These are phyloP conservation scores for Scaptomyza pallida DNA, from an alignment of 1,140 invertebrate species.

Conservation along the genomic window DNA sequence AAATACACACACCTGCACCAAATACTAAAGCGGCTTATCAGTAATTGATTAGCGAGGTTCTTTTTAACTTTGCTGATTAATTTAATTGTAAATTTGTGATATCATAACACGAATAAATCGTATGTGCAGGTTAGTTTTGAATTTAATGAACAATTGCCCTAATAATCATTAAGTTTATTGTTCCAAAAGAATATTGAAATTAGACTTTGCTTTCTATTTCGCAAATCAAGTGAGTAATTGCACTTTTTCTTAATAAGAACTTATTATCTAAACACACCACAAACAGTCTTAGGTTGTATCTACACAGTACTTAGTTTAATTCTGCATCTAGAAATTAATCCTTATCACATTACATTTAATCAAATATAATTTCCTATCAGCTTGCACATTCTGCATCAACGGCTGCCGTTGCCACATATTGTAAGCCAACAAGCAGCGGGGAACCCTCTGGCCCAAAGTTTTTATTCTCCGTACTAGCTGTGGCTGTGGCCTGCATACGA, in stretches of 20 bases:
- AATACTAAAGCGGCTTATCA: slow-evolving; percentile 15
- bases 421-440: slow-evolving; percentile 52
- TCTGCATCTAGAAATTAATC: slow-evolving; percentile 2
- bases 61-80: slow-evolving; percentile 15
- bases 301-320: not conserved
- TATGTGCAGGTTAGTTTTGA: not conserved
- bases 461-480: slow-evolving; percentile 22
- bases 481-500: slow-evolving; percentile 7
- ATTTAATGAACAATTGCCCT: not conserved
- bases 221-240: not conserved
- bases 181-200: slow-evolving; percentile 12
- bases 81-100: not conserved
- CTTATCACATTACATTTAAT: slow-evolving; percentile 28
- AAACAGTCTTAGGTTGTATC: not conserved
- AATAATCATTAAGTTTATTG: slow-evolving; percentile 8
- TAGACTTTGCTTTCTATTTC: not conserved
- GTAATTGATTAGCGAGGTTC: not conserved
- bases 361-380: slow-evolving; percentile 9
- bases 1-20: not conserved
- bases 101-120: too few species aligned
- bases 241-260: not conserved
- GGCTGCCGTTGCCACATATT: slow-evolving; percentile 30
- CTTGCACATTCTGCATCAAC: slow-evolving; percentile 13
- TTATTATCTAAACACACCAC: slow-evolving; percentile 1
- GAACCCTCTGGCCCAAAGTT: slow-evolving; percentile 43